Conservation (phyloP, 2,888 invertebrate species). For the Lutraria lutraria region DNA sequence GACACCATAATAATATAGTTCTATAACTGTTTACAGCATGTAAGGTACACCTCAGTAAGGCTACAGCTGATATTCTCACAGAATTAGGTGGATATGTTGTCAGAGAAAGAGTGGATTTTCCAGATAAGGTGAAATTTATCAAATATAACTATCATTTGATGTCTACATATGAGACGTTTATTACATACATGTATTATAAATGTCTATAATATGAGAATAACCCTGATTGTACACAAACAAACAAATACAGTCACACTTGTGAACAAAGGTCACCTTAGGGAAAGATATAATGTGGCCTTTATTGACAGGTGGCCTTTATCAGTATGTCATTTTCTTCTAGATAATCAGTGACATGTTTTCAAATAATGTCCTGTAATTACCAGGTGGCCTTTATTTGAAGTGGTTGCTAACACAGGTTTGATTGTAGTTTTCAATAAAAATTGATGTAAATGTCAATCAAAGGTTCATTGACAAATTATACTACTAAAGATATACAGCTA, state of each 20-base stretch:
- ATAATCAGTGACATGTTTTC: too few relatives aligned
- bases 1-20: not conserved
- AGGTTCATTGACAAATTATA: too few relatives aligned
- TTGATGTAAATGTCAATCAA: too few relatives aligned
- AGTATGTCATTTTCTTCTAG: not conserved
- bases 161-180: not conserved
- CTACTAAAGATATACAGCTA: too few relatives aligned
- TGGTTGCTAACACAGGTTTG: too few relatives aligned
- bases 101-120: conserved; percentile 71
- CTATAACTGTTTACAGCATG: conserved; percentile 69
- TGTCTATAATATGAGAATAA: not conserved
- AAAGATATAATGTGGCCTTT: too few relatives aligned
- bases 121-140: conserved; percentile 65
- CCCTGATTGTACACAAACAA: not conserved
- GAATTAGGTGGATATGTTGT: conserved; percentile 75
- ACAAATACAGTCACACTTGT: too few relatives aligned
- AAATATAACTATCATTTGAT: not conserved
- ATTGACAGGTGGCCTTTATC: not conserved
- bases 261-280: too few relatives aligned
- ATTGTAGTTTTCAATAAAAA: too few relatives aligned
- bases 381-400: too few relatives aligned
- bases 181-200: not conserved
- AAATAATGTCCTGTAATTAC: too few relatives aligned
- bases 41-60: conserved; percentile 76
- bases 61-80: conserved; percentile 72